phyloP scores from a whole-genome alignment of 2,113 vertebrate species.

The Labeo rohita region DNA sequence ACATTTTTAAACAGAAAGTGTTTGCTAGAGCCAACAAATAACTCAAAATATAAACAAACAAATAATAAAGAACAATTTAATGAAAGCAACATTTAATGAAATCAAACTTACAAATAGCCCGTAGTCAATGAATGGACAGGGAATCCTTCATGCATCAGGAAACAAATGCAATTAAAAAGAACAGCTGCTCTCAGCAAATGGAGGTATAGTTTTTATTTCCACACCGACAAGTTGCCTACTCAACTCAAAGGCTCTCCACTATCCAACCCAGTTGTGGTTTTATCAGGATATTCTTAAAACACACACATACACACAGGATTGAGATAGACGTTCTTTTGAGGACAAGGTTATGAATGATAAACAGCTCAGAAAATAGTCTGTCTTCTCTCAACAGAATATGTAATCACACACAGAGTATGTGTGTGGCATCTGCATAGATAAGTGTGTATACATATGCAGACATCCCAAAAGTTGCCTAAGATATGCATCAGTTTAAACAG shows the following conservation, averaged over 20 bases:
- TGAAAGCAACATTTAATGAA: background rate
- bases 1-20: background rate
- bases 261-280: background rate
- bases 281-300: background rate
- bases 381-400: background rate
- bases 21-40: background rate
- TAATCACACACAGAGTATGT: background rate
- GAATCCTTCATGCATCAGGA: constrained; percentile 30
- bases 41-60: constrained; percentile 3
- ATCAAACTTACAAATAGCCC: constrained; percentile 13
- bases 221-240: background rate
- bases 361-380: background rate
- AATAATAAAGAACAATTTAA: constrained; percentile 14
- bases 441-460: background rate
- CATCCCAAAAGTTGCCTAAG: background rate
- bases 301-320: background rate
- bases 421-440: background rate
- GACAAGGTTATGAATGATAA: background rate
- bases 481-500: constrained; percentile 12
- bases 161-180: background rate
- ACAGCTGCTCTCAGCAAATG: constrained; percentile 33
- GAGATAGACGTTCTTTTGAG: background rate
- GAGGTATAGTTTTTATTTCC: background rate
- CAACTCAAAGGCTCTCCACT: background rate
- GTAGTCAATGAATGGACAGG: constrained; percentile 13